Evolutionary conservation across 2,113 vertebrate species (phyloP), one percentile per base, ranked within the genome.

Genomic region (Mirounga angustirostris): DNA sequence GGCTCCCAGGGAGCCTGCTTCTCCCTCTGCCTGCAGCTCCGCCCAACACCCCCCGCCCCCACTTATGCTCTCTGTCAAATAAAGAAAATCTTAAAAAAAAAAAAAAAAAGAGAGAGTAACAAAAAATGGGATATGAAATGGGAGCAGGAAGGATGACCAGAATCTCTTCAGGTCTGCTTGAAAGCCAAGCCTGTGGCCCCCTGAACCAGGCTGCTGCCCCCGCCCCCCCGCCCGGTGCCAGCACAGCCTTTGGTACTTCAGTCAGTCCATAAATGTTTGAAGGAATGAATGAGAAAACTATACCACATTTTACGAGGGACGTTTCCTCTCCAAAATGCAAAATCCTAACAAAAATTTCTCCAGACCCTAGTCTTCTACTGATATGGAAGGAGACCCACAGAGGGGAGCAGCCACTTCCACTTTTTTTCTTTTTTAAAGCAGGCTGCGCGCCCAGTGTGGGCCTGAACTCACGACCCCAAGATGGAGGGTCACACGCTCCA

Each of bases 201-300:
- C 4, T 0, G 28, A 87, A 67, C 56, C 40, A 30, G 61, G 85
- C 30, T 3, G 2, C 21, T 36, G 13, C 12, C 7, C 40, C n/a
- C 28, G 7, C 7, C 40, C 40, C 30, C 56, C 36, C 0, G 5
- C 56, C 36, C 0, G 5, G 18, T n/a, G 36, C 61, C 21, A n/a
- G 58, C 52, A 58, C 21, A 12, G n/a, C 86, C 14, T 56, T 22
- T 2, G 36, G 56, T 4, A 63, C 56, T 54, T 61, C 40, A 0
- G 43, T n/a, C 24, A 30, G 50, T 21, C 54, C 69, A 58, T 4
- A 56, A 78, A 26, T 3, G 43, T 63, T 36, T 56, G 46, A 90
- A 95, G 82, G 59, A 81, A 82, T 7, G 36, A 87, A 81, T 12
- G 63, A 93, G 65, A 78, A 97, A 69, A 84, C 7, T 12, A 58